Evolutionary conservation across 2,797 vertebrate genomes (phyloP).

Genomic region (Podarcis siculus): DNA sequence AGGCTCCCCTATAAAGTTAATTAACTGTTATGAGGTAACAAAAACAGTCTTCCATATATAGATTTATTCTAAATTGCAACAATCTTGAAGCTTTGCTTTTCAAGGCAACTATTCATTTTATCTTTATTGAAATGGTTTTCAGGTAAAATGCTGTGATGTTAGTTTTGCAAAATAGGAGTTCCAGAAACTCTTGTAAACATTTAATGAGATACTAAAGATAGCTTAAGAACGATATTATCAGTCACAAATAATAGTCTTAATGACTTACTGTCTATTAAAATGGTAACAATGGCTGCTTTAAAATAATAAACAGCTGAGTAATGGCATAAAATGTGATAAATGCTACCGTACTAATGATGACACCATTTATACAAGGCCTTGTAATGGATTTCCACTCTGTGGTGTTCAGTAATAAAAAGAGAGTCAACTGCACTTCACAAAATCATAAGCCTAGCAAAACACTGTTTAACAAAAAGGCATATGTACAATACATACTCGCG

Average conservation of each 20-base stretch:
- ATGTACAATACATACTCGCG: not conserved
- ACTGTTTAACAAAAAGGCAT: not conserved
- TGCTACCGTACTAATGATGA: not conserved
- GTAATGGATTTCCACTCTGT: constrained; percentile 13
- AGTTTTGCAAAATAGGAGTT: constrained; percentile 22
- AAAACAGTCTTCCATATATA: not conserved
- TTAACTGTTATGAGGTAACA: constrained; percentile 18
- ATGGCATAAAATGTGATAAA: constrained; percentile 18
- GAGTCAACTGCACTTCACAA: not conserved
- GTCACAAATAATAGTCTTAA: constrained; percentile 1
- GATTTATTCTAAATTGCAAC: constrained; percentile 4
- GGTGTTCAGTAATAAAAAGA: constrained; percentile 11
- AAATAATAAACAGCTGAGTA: constrained; percentile 31
- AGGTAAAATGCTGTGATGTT: not conserved
- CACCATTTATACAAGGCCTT: not conserved
- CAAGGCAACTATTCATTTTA: not conserved
- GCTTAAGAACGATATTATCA: not conserved
- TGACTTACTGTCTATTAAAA: constrained; percentile 11
- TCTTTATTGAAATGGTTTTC: not conserved
- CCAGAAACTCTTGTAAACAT: constrained; percentile 1
- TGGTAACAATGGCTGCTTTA: constrained; percentile 16
- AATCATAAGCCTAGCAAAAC: constrained; percentile 2
- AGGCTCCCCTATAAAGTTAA: constrained; percentile 12
- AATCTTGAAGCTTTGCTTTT: not conserved
- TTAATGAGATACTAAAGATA: constrained; percentile 26